These are phyloP conservation scores for Rostratula benghalensis DNA, from an alignment of 2,113 vertebrate genomes.

Conservation along the genomic window DNA sequence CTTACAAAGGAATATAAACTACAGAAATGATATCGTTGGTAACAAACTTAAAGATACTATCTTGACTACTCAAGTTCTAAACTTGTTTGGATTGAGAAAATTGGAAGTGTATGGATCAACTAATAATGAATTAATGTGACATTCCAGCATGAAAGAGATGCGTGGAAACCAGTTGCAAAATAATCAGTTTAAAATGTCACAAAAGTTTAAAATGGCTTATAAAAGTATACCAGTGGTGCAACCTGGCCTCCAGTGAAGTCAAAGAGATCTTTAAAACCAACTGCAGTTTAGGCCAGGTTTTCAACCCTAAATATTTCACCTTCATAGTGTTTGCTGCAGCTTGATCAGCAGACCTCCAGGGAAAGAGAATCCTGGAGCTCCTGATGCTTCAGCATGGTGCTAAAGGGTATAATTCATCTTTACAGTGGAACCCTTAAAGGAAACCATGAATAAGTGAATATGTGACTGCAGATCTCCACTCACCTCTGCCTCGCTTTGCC, in stretches of 20 bases:
- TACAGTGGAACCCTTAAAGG: not conserved
- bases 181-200: slow-evolving; percentile 62
- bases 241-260: not conserved
- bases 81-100: slow-evolving; percentile 73
- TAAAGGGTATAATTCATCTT: not conserved
- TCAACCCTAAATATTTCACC: not conserved
- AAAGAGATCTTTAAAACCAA: not conserved
- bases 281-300: not conserved
- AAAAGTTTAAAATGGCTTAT: slow-evolving; percentile 27
- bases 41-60: slow-evolving; percentile 31
- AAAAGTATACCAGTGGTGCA: not conserved
- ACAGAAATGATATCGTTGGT: not conserved
- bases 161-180: slow-evolving; percentile 57
- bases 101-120: slow-evolving; percentile 67
- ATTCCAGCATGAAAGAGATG: slow-evolving; percentile 63
- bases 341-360: not conserved
- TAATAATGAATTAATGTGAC: slow-evolving; percentile 75
- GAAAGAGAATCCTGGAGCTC: not conserved
- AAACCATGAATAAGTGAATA: not conserved
- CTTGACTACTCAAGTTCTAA: slow-evolving; percentile 53
- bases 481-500: not conserved
- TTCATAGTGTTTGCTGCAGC: not conserved
- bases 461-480: not conserved
- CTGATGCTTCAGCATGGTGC: not conserved
- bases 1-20: slow-evolving; percentile 2